Base-by-base conservation (phyloP, 2,888 invertebrate genomes). In the Sinotaia quadrata region DNA sequence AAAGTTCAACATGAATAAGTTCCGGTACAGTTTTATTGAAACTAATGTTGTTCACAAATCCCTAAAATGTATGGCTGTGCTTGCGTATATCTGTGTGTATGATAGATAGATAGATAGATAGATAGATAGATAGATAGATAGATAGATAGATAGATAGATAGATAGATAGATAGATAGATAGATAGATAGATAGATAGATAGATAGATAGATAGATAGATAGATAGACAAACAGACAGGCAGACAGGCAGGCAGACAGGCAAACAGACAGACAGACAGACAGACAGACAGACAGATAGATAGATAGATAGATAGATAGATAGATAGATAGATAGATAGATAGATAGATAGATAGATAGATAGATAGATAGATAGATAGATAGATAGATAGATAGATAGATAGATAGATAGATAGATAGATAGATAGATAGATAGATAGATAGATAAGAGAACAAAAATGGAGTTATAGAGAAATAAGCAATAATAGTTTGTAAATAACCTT, bases 281-380 rank as follows among this genome's bases (percentile, higher is more conserved):
- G 52, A 60, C 61, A 61, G 68, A 68, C n/a, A n/a, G n/a, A n/a
- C n/a, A n/a, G n/a, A n/a, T n/a, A n/a, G n/a, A n/a, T n/a, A n/a
- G n/a, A n/a, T 60, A 68, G 54, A 61, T 60, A 52, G 60, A 61
- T 52, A 68, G 61, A 61, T 60, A 61, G 60, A 68, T 60, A 68
- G 61, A 68, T 37, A 60, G 61, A 61, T 60, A 68, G 54, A 56
- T 3, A 27, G 18, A 18, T 36, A 33, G 24, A 41, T n/a, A 58
- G 21, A 59, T 36, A 59, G 37, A 7, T 21, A 59, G 12, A 59
- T 21, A 56, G n/a, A 10, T 4, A 56, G 24, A 29, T n/a, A 21
- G 2, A 15, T 7, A 24, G 27, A 7, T 7, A 56, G 27, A 5
- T n/a, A 24, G 24, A 24, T 18, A 24, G 4, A 52, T 21, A 52